Evolutionary conservation across 1,140 invertebrate genomes (phyloP).

Genomic region (Tetraneura akinire): DNA sequence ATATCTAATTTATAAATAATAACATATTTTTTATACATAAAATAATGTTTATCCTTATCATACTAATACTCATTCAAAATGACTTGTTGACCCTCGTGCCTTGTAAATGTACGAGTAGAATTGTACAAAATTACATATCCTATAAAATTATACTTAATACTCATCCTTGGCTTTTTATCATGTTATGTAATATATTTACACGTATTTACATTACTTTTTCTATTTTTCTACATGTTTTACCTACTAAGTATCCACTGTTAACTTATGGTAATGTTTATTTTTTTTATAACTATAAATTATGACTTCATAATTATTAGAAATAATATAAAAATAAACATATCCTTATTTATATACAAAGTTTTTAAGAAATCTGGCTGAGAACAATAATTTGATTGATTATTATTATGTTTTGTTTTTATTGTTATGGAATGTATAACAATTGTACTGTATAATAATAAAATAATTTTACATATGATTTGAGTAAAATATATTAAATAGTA

Average conservation of each 20-base stretch:
- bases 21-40: too few species aligned
- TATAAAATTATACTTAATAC: not conserved
- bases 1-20: too few species aligned
- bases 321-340: too few species aligned
- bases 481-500: too few species aligned
- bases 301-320: not conserved
- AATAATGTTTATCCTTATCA: not conserved
- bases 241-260: not conserved
- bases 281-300: not conserved
- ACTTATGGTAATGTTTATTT: not conserved
- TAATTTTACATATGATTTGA: not conserved
- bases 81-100: not conserved
- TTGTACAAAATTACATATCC: not conserved
- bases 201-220: not conserved
- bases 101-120: not conserved
- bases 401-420: too few species aligned
- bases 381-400: too few species aligned
- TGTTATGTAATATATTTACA: not conserved
- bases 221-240: too few species aligned
- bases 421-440: too few species aligned
- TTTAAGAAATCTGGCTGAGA: too few species aligned
- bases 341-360: too few species aligned
- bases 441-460: not conserved
- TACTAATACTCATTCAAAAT: not conserved
- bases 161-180: conserved; percentile 29